These are phyloP conservation scores for Nematostella vectensis DNA, from an alignment of 92 coral and sea anemone genomes.

Conservation along the genomic window DNA sequence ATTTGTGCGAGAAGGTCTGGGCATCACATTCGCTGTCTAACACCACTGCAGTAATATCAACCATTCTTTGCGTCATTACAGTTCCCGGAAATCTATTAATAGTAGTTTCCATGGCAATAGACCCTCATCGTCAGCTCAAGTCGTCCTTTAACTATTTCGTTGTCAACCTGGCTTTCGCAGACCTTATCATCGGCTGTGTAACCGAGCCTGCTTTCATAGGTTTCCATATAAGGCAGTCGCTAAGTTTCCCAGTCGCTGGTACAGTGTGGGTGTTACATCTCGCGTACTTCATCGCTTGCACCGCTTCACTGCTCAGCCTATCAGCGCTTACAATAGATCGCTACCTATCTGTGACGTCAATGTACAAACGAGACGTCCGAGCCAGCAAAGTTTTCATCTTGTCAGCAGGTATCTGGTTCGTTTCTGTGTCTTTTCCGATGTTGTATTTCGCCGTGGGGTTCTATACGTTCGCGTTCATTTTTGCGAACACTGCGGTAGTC, in stretches of 20 bases:
- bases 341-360: conserved; percentile 59
- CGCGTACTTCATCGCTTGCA: conserved; percentile 59
- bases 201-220: conserved; percentile 77
- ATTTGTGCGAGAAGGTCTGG: conserved; percentile 40
- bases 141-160: conserved; percentile 87
- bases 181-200: conserved; percentile 58
- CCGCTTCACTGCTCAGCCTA: conserved; percentile 72
- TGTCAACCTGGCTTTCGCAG: conserved; percentile 74
- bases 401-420: conserved; percentile 34
- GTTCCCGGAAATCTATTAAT: conserved; percentile 75
- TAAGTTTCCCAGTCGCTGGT: conserved; percentile 36
- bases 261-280: conserved; percentile 53
- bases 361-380: conserved; percentile 47
- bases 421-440: conserved; percentile 34
- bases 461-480: conserved; percentile 57
- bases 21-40: conserved; percentile 62
- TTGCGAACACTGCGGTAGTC: conserved; percentile 63
- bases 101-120: conserved; percentile 62
- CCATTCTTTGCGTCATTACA: conserved; percentile 55
- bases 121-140: conserved; percentile 64
- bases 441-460: conserved; percentile 57
- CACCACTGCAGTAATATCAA: conserved; percentile 51
- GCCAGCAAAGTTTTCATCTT: conserved; percentile 16
- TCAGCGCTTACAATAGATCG: conserved; percentile 78
- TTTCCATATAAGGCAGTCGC: conserved; percentile 68